These are phyloP conservation scores for Ceyx erithaca DNA, from an alignment of 2,797 vertebrate species.

Conservation along the genomic window DNA sequence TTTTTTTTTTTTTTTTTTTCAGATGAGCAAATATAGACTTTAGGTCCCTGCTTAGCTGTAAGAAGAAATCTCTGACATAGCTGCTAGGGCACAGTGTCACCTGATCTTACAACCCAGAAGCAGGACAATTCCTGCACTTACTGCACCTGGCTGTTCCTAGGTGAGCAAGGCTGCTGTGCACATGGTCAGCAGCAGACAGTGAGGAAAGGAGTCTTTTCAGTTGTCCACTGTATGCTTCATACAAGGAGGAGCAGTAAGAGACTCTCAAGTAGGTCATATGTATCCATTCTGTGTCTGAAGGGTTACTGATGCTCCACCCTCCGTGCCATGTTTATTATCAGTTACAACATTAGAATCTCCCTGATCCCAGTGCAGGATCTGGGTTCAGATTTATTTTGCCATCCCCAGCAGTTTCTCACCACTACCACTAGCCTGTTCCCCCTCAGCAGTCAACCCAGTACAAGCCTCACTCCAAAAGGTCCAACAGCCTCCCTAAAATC, in stretches of 20 bases:
- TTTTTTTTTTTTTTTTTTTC: background rate
- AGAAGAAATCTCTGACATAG: fast-evolving
- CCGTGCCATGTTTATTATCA: background rate
- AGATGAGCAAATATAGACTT: background rate
- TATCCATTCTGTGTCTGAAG: background rate
- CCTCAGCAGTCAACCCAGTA: background rate
- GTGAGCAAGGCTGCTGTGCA: fast-evolving
- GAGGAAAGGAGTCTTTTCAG: background rate
- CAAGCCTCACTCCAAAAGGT: background rate
- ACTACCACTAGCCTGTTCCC: background rate
- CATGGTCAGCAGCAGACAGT: fast-evolving
- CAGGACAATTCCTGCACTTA: background rate
- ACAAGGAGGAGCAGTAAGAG: background rate
- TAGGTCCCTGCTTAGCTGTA: background rate
- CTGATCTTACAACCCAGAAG: fast-evolving
- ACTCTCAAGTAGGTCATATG: background rate
- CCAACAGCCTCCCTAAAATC: background rate
- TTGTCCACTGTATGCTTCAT: background rate
- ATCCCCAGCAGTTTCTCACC: background rate
- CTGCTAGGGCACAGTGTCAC: background rate
- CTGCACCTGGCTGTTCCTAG: fast-evolving
- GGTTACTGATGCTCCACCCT: background rate
- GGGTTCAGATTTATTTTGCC: background rate
- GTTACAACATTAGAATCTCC: background rate
- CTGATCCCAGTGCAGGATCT: background rate